Evolutionary conservation across 2,888 invertebrate species (phyloP).

Genomic region (Aromia moschata): DNA sequence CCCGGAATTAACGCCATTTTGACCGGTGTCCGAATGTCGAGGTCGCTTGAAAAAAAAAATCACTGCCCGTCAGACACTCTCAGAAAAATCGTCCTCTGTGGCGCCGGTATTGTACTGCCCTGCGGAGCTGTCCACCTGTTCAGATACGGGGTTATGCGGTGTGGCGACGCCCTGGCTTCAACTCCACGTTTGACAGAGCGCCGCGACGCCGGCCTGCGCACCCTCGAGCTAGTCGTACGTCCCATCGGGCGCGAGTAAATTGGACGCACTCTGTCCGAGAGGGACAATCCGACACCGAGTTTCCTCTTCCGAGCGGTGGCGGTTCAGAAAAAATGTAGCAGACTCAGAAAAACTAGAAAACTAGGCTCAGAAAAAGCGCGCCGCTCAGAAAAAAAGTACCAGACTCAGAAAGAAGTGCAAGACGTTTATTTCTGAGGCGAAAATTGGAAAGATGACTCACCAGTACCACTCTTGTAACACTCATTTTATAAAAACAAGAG

Average conservation of each 20-base stretch:
- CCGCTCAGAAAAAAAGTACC: too few species aligned
- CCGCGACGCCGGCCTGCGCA: conserved; percentile 55
- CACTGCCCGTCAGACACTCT: conserved; percentile 29
- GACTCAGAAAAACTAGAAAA: too few species aligned
- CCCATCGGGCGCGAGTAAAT: conserved; percentile 17
- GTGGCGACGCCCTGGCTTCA: conserved; percentile 61
- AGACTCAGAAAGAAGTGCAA: too few species aligned
- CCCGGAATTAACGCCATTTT: conserved; percentile 32
- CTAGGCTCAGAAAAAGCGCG: too few species aligned
- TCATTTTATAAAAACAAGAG: too few species aligned
- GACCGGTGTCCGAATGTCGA: not conserved
- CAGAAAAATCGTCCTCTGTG: conserved; percentile 24
- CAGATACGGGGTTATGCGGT: conserved; percentile 53
- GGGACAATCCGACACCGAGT: too few species aligned
- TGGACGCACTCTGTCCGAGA: conserved; percentile 17
- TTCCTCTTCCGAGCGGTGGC: too few species aligned
- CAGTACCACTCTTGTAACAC: too few species aligned
- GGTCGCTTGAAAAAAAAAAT: not conserved
- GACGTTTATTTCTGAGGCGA: too few species aligned
- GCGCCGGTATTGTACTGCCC: conserved; percentile 33
- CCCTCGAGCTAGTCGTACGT: conserved; percentile 37
- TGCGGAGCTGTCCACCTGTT: conserved; percentile 54
- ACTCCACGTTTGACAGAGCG: conserved; percentile 61
- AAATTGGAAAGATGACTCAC: too few species aligned
- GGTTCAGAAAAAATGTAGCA: too few species aligned